These are phyloP conservation scores for Proteles cristata DNA, from an alignment of 2,113 vertebrate genomes.

Conservation along the genomic window DNA sequence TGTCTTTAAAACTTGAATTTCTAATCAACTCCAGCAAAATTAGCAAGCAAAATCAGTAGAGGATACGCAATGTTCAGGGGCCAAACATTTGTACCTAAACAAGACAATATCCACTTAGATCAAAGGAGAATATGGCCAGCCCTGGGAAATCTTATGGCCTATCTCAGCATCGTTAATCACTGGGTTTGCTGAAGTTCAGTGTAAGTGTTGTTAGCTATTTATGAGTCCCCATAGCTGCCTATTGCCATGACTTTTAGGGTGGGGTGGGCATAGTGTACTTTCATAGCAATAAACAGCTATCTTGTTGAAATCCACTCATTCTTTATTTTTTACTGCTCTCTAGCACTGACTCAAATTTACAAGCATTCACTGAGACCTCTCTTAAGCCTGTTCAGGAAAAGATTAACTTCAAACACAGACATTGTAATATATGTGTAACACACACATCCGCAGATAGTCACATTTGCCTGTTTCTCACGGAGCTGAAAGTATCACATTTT, in stretches of 20 bases:
- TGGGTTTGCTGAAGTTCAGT: neutral
- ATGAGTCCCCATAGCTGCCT: slow-evolving; percentile 43
- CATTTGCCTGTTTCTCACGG: neutral
- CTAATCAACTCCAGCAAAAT: slow-evolving; percentile 41
- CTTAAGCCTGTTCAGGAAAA: slow-evolving; percentile 68
- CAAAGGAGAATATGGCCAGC: neutral
- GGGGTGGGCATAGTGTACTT: slow-evolving; percentile 26
- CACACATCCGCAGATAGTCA: neutral
- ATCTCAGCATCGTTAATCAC: slow-evolving; percentile 35
- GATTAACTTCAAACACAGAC: slow-evolving; percentile 65
- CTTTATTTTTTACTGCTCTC: slow-evolving; percentile 67
- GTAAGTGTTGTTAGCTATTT: slow-evolving; percentile 54
- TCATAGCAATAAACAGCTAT: slow-evolving; percentile 66
- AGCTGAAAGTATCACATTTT: neutral
- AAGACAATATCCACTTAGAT: neutral
- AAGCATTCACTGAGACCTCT: slow-evolving; percentile 50
- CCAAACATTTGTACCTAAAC: slow-evolving; percentile 74
- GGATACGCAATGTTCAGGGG: slow-evolving; percentile 30
- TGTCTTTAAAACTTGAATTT: slow-evolving; percentile 34
- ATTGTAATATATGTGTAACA: neutral
- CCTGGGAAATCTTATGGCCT: neutral
- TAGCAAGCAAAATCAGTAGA: slow-evolving; percentile 68
- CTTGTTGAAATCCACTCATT: slow-evolving; percentile 68
- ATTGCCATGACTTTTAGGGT: slow-evolving; percentile 62
- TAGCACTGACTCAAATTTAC: slow-evolving; percentile 72